These are phyloP conservation scores for Andrena fulva DNA, from an alignment of 2,888 invertebrate genomes.

Conservation along the genomic window DNA sequence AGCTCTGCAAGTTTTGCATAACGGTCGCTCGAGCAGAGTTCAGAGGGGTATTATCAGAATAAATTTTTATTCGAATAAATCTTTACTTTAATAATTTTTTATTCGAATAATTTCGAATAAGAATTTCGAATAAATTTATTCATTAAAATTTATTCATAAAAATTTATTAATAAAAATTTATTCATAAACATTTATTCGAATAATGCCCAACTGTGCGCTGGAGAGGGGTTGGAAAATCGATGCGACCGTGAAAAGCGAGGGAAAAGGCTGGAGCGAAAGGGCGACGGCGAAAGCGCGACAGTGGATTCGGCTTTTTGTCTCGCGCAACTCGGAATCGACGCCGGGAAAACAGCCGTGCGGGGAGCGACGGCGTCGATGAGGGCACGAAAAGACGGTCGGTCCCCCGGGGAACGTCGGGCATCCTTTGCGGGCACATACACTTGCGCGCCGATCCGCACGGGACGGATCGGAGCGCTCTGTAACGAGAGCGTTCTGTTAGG, in stretches of 20 bases:
- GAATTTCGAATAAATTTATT: too few species aligned
- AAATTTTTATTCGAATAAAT: too few species aligned
- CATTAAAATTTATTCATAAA: too few species aligned
- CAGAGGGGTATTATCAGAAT: too few species aligned
- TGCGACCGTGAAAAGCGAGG: slow-evolving; percentile 24
- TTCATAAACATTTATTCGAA: not conserved
- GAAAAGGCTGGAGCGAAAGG: slow-evolving; percentile 3
- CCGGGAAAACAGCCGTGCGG: not conserved
- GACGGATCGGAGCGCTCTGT: not conserved
- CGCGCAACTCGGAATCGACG: slow-evolving; percentile 7
- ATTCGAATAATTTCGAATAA: too few species aligned
- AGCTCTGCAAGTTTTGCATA: not conserved
- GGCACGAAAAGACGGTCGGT: slow-evolving; percentile 46
- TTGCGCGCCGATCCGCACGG: not conserved
- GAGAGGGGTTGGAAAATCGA: slow-evolving; percentile 22
- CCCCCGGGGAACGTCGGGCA: slow-evolving; percentile 18
- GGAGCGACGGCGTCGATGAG: slow-evolving; percentile 9
- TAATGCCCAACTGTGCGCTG: not conserved
- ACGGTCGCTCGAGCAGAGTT: not conserved
- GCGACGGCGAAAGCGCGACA: slow-evolving; percentile 1
- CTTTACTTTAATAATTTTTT: too few species aligned
- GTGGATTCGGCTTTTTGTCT: slow-evolving; percentile 36
- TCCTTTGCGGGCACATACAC: slow-evolving; percentile 1
- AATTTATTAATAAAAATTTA: not conserved
- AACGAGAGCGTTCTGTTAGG: slow-evolving; percentile 1